Evolutionary conservation across 1,140 invertebrate genomes (phyloP), one percentile per base, ranked within the genome.

Genomic region (Caenorhabditis briggsae): DNA sequence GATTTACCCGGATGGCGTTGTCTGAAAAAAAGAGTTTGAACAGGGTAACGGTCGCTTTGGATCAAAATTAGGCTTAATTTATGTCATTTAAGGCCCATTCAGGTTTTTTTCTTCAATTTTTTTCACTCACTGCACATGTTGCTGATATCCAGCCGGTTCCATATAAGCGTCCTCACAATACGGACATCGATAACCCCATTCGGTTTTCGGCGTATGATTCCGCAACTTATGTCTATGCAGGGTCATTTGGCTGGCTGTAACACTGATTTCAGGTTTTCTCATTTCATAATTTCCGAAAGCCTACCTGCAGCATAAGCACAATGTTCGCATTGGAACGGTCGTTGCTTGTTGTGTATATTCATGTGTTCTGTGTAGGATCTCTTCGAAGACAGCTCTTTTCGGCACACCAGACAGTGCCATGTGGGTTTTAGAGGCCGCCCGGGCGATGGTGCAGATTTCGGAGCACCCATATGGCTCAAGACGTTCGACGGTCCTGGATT

Each of bases 211-310:
- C 14, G 89, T 89, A 58, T 92, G 91, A 82, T 91, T 90, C n/a
- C 91, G 85, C 8, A 92, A 88, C 50, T 88, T 89, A 59, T 92
- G 91, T 23, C 91, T 82, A 55, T 91, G 86, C 25, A 92, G 87
- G 18, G 91, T 92, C 91, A 92, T 92, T 83, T 92, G 92, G 53
- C 91, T 92, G 14, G 91, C 91, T 92, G 74, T 61, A 92, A 92
- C 25, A 23, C 43, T 23, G 20, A 46, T 61, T 43, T 46, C 43
- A 0, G 33, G 16, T 11, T 12, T 55, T 11, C 18, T 11, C 23
- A 20, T 20, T 56, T 55, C 82, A 6, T 6, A 12, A 61, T n/a
- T 70, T n/a, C 7, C 16, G 20, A 59, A 59, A 33, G 33, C 33
- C 5, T 82, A 91, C 91, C 91, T 83, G 91, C 90, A 25, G 91